phyloP scores from a whole-genome alignment of 2,888 invertebrate species.

The Sesia apiformis region DNA sequence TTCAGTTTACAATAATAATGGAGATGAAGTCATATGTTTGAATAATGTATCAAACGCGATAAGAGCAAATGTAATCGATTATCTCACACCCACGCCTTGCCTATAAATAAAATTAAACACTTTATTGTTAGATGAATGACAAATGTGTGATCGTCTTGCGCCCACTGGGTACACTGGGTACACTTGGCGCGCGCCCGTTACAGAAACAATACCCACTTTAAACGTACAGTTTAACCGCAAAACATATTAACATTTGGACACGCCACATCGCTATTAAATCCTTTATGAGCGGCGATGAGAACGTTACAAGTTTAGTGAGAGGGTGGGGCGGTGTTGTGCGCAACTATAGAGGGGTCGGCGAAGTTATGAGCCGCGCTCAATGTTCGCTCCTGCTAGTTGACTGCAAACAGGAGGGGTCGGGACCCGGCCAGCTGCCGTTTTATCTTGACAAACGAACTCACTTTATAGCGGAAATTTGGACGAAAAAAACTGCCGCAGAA shows the following conservation, averaged over 20 bases:
- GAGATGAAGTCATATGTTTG: constrained; percentile 36
- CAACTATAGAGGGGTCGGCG: constrained; percentile 25
- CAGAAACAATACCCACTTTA: constrained; percentile 26
- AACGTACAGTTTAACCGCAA: constrained; percentile 33
- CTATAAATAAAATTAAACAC: constrained; percentile 61
- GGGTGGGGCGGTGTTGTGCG: constrained; percentile 34
- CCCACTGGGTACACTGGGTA: constrained; percentile 28
- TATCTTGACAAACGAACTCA: constrained; percentile 42
- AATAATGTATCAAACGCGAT: constrained; percentile 8
- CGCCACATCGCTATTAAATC: constrained; percentile 60
- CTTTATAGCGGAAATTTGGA: constrained; percentile 20
- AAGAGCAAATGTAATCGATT: constrained; percentile 44
- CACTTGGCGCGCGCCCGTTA: constrained; percentile 17
- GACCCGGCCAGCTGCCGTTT: constrained; percentile 47
- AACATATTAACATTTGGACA: constrained; percentile 62
- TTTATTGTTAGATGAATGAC: constrained; percentile 64
- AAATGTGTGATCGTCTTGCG: constrained; percentile 53
- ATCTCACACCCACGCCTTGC: constrained; percentile 44
- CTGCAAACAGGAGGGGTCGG: constrained; percentile 43
- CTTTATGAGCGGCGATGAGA: constrained; percentile 41
- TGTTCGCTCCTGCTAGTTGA: constrained; percentile 30
- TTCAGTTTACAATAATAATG: constrained; percentile 6
- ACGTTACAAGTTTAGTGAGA: constrained; percentile 35
- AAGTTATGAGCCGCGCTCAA: constrained; percentile 35
- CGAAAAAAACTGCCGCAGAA: constrained; percentile 21